Conservation (phyloP, 2,797 vertebrate species). For the Semotilus atromaculatus region DNA sequence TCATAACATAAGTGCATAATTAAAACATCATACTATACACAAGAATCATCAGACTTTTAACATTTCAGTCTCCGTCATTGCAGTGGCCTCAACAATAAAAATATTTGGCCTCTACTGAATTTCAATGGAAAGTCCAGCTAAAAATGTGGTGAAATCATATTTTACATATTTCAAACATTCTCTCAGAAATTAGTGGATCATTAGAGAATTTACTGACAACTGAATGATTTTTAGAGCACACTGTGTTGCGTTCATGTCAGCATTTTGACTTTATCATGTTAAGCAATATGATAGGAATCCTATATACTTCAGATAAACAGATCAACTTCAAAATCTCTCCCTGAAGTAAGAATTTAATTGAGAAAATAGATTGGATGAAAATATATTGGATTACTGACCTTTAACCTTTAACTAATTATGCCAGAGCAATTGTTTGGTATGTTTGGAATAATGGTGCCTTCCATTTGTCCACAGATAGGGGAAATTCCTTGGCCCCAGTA, state of each 20-base stretch:
- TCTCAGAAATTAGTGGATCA: not conserved
- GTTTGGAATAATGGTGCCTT: not conserved
- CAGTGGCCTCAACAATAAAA: not conserved
- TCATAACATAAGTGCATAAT: not conserved
- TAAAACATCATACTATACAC: not conserved
- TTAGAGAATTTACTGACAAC: conserved; percentile 6
- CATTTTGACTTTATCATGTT: conserved; percentile 10
- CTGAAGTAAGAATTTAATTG: not conserved
- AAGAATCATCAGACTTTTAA: not conserved
- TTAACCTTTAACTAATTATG: not conserved
- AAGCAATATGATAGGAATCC: conserved; percentile 18
- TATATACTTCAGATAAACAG: conserved; percentile 13
- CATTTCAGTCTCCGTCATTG: not conserved
- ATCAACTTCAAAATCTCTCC: not conserved
- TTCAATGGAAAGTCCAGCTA: not conserved
- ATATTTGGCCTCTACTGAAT: not conserved
- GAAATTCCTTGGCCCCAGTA: not conserved
- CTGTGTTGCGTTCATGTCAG: conserved; percentile 1
- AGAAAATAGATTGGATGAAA: no score
- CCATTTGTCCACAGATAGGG: not conserved
- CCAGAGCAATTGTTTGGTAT: not conserved
- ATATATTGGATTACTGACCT: not conserved
- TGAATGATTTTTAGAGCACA: conserved; percentile 17
- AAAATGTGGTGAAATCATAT: not conserved
- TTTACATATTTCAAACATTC: not conserved